Percentiles rank a stretch among this genome's conserved stretches.
Conservation (phyloP, 2,888 invertebrate species). For the Dryobotodes eremita region DNA sequence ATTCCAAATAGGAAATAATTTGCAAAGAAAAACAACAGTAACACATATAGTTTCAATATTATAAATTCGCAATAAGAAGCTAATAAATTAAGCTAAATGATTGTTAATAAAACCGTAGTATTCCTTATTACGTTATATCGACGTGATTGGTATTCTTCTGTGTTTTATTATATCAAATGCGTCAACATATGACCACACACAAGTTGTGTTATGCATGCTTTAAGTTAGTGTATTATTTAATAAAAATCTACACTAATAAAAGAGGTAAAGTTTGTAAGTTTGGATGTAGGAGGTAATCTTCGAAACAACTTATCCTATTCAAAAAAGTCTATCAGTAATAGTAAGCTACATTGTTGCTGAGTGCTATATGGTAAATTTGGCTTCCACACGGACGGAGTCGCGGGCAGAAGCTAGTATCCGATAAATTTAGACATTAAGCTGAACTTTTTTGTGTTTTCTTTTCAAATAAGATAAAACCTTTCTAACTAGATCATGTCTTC, state of each 20-base stretch:
- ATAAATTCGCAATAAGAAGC: slow-evolving; percentile 9
- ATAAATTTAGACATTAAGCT: background rate
- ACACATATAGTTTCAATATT: background rate
- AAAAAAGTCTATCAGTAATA: background rate
- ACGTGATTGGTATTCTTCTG: slow-evolving; percentile 26
- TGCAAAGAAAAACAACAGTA: background rate
- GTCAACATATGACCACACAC: slow-evolving; percentile 32
- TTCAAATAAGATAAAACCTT: too few relatives aligned
- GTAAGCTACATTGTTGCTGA: background rate
- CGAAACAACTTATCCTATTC: background rate
- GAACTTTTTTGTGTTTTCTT: background rate
- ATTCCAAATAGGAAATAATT: background rate
- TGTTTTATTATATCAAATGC: slow-evolving; percentile 36
- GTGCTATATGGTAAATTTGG: background rate
- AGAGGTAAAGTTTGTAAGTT: background rate
- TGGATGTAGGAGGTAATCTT: background rate
- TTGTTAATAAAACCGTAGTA: slow-evolving; percentile 20
- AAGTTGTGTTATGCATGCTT: background rate
- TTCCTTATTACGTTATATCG: slow-evolving; percentile 20
- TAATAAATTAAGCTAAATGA: slow-evolving; percentile 24
- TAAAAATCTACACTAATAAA: background rate
- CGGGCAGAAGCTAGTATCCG: background rate
- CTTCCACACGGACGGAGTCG: background rate
- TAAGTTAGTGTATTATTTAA: background rate
- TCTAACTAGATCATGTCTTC: background rate